A percentile compares a stretch with the other conserved stretches of the same genome.
Evolutionary conservation across 1,140 invertebrate genomes (phyloP).

Genomic region (Lerema accius): DNA sequence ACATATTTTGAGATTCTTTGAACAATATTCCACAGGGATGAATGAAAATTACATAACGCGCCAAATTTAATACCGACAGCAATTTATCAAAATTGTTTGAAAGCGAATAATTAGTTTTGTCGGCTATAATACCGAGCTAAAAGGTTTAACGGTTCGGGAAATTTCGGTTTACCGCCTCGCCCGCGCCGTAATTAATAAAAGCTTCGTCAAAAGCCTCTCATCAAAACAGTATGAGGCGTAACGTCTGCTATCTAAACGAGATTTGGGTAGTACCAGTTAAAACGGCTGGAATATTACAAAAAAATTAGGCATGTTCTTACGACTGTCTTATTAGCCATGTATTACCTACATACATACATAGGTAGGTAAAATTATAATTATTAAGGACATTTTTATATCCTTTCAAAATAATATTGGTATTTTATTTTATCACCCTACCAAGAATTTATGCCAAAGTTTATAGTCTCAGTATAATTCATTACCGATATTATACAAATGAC

Average conservation of each 20-base stretch:
- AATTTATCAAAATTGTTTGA: slow-evolving; percentile 40
- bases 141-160: slow-evolving; percentile 50
- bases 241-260: neutral
- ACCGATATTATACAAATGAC: too few relatives aligned
- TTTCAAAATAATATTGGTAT: too few relatives aligned
- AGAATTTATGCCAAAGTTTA: too few relatives aligned
- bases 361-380: too few relatives aligned
- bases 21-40: neutral
- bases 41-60: slow-evolving; percentile 3
- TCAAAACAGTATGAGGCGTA: neutral
- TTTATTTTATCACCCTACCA: too few relatives aligned
- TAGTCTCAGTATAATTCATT: too few relatives aligned
- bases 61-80: neutral
- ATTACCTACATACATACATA: too few relatives aligned
- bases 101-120: slow-evolving; percentile 38
- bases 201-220: slow-evolving; percentile 36
- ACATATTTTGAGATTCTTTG: too few relatives aligned
- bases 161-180: slow-evolving; percentile 36
- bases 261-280: neutral
- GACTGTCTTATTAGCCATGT: too few relatives aligned
- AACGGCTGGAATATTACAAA: neutral
- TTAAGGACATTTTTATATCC: too few relatives aligned
- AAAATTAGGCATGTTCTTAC: too few relatives aligned
- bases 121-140: slow-evolving; percentile 20
- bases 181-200: slow-evolving; percentile 52